Evolutionary conservation across 2,888 invertebrate species (phyloP).

Genomic region (Zootermopsis nevadensis): DNA sequence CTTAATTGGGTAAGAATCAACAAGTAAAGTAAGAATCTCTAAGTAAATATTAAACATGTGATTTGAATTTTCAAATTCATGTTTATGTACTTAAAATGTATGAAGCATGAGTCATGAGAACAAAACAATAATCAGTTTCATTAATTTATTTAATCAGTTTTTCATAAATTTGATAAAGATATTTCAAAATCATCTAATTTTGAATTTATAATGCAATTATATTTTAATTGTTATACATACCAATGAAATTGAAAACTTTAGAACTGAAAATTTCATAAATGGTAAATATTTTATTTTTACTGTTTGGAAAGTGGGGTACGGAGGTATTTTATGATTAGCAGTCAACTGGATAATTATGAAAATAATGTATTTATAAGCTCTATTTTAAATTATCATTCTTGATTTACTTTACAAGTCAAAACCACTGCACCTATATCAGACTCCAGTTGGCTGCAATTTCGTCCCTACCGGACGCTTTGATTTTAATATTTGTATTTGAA

Average conservation of each 20-base stretch:
- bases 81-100: neutral
- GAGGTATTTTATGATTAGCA: constrained; percentile 39
- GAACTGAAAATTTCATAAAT: no score
- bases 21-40: neutral
- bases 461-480: no score
- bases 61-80: constrained; percentile 2
- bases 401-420: no score
- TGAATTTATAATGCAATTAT: neutral
- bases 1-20: neutral
- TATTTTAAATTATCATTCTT: no score
- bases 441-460: neutral
- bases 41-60: neutral
- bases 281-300: neutral
- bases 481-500: neutral
- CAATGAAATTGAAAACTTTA: no score
- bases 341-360: constrained; percentile 20
- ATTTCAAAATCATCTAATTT: constrained; percentile 2
- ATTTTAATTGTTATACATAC: no score
- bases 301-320: constrained; percentile 39
- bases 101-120: constrained; percentile 40
- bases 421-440: neutral
- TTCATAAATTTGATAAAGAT: neutral
- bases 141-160: constrained; percentile 13
- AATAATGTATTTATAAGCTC: no score
- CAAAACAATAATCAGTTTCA: constrained; percentile 33